Conservation (phyloP, 1,140 invertebrate species). For the Drosophila lacteicornis region DNA sequence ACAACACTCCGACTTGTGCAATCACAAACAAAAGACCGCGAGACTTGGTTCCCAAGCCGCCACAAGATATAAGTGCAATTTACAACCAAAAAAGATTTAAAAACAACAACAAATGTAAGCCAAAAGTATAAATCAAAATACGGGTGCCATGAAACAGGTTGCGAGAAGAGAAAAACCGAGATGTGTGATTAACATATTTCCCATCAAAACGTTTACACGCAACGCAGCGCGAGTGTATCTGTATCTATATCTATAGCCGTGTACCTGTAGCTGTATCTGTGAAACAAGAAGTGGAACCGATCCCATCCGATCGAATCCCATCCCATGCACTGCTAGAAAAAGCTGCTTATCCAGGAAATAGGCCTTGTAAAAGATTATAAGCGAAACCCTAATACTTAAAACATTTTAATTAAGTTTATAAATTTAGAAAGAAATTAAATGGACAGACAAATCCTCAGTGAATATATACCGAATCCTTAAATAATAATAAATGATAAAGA, state of each 20-base stretch:
- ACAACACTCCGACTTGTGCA: constrained; percentile 58
- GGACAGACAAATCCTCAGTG: no score
- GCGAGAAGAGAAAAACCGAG: constrained; percentile 57
- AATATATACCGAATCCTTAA: no score
- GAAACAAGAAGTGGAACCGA: constrained; percentile 78
- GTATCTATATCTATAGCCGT: constrained; percentile 18
- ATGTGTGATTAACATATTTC: constrained; percentile 80
- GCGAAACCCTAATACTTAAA: no score
- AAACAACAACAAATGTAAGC: constrained; percentile 55
- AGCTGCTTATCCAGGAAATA: no score
- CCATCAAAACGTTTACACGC: constrained; percentile 76
- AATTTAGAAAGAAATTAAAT: no score
- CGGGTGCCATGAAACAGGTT: constrained; percentile 68
- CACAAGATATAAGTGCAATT: constrained; percentile 66
- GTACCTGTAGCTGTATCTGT: constrained; percentile 37
- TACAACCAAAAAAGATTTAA: constrained; percentile 32
- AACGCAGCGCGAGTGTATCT: constrained; percentile 31
- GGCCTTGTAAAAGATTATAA: no score
- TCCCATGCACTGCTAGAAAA: constrained; percentile 13
- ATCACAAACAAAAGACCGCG: constrained; percentile 58
- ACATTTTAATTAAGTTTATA: no score
- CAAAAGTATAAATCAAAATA: constrained; percentile 77
- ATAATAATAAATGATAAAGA: no score
- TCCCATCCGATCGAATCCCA: constrained; percentile 18
- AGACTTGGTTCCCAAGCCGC: constrained; percentile 32